These are phyloP conservation scores for Andrena bicolor DNA, from an alignment of 2,888 invertebrate species.

Conservation along the genomic window DNA sequence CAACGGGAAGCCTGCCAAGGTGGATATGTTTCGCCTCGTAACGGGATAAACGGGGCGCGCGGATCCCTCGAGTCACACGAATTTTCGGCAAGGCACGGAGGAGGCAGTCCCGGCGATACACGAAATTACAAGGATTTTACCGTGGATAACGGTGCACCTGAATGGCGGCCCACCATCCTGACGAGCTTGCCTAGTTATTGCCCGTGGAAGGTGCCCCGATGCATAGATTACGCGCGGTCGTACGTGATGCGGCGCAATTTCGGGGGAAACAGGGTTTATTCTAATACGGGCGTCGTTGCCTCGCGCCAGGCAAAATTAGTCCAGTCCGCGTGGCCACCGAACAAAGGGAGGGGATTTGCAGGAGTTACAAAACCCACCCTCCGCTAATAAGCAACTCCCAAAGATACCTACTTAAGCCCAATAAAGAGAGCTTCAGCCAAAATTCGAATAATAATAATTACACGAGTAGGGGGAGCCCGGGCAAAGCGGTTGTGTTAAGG, in stretches of 20 bases:
- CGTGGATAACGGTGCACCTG: slow-evolving; percentile 19
- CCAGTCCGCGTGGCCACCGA: slow-evolving; percentile 32
- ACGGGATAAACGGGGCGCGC: slow-evolving; percentile 19
- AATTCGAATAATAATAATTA: no score
- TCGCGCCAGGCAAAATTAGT: slow-evolving; percentile 55
- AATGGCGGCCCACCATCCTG: slow-evolving; percentile 15
- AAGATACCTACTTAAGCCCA: no score
- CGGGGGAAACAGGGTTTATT: slow-evolving; percentile 58
- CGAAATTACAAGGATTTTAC: slow-evolving; percentile 29
- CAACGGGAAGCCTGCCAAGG: neutral
- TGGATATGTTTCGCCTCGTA: no score
- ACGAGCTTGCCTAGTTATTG: slow-evolving; percentile 49
- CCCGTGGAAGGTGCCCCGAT: slow-evolving; percentile 56
- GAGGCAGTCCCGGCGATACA: slow-evolving; percentile 16
- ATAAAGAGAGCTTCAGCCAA: no score
- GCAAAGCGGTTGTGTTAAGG: no score
- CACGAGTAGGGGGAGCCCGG: no score
- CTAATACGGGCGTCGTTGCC: slow-evolving; percentile 52
- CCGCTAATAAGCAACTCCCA: slow-evolving; percentile 32
- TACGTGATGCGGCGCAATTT: slow-evolving; percentile 61
- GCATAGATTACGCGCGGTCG: slow-evolving; percentile 59
- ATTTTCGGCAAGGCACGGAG: slow-evolving; percentile 5
- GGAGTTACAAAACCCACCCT: slow-evolving; percentile 27
- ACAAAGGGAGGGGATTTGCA: slow-evolving; percentile 32
- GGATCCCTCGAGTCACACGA: slow-evolving; percentile 3